Evolutionary conservation across 1,140 invertebrate species (phyloP), one percentile per base, ranked within the genome.

Genomic region (Drosophila equinoxialis): DNA sequence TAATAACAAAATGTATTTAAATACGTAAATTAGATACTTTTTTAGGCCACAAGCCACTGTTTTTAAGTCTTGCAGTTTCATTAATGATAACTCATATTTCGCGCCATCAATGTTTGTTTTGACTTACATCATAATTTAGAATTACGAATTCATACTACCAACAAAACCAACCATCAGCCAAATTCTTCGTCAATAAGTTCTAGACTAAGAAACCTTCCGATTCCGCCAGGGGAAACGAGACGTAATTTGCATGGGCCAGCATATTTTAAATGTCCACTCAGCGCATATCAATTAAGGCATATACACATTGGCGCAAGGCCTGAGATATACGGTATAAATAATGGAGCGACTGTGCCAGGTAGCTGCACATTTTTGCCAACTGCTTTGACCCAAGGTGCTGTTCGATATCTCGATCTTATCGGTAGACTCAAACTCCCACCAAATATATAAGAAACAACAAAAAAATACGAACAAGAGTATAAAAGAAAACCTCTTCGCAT

Each of bases 261-360:
- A 33, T 59, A 33, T 70, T 75, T 75, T 71, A 71, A 51, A 55
- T 70, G 81, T 81, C 79, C 71, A 85, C 66, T 85, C 81, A 86
- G 81, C 81, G 76, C 72, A 78, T 75, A 64, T 64, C 33, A 71
- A 63, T 78, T 71, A 65, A 57, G 59, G 54, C 57, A 71, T 67
- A 30, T 30, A 30, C 6, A 77, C 42, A n/a, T 41, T 60, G 37
- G 37, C 39, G 35, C 37, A 23, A 26, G 2, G 11, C 6, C 23
- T 26, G 35, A 30, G 45, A 61, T 63, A 55, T 60, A 63, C 8
- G 11, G 11, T 13, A 10, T 11, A 13, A 39, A 11, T 1, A 13
- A 35, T 30, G 20, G 30, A 61, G 54, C 30, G 14, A 59, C 14
- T 14, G n/a, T 33, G 41, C 55, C 71, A 71, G 71, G 71, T 75